Evolutionary conservation across 2,113 vertebrate species (phyloP).

Genomic region (Scortum barcoo): DNA sequence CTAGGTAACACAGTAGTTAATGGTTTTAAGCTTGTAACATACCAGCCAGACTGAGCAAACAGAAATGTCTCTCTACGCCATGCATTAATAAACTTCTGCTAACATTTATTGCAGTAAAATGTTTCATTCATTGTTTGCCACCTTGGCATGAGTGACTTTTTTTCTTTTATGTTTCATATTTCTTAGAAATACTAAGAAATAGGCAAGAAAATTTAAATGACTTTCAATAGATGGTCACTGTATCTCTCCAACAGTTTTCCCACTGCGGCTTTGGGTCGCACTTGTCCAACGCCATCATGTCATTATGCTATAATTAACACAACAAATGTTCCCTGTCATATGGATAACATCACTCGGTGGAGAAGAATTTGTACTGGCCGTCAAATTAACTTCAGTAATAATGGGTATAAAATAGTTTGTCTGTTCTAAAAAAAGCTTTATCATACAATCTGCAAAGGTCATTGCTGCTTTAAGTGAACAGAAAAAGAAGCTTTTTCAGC

Average conservation of each 20-base stretch:
- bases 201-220: neutral
- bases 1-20: neutral
- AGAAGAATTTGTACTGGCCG: constrained; percentile 4
- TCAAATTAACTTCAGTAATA: constrained; percentile 43
- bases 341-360: constrained; percentile 42
- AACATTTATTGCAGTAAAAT: neutral
- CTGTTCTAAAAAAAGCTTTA: neutral
- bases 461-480: constrained; percentile 16
- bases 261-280: constrained; percentile 9
- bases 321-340: constrained; percentile 47
- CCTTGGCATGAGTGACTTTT: neutral
- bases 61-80: neutral
- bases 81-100: neutral
- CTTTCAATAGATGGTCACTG: neutral
- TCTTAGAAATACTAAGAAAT: neutral
- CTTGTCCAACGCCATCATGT: constrained; percentile 14
- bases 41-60: neutral
- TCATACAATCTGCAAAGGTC: constrained; percentile 12
- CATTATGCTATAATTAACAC: constrained; percentile 43
- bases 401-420: constrained; percentile 13
- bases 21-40: neutral
- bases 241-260: neutral
- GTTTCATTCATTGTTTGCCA: neutral
- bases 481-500: neutral
- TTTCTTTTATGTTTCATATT: neutral